Evolutionary conservation across 2,797 vertebrate genomes (phyloP).

Genomic region (Morelia viridis): DNA sequence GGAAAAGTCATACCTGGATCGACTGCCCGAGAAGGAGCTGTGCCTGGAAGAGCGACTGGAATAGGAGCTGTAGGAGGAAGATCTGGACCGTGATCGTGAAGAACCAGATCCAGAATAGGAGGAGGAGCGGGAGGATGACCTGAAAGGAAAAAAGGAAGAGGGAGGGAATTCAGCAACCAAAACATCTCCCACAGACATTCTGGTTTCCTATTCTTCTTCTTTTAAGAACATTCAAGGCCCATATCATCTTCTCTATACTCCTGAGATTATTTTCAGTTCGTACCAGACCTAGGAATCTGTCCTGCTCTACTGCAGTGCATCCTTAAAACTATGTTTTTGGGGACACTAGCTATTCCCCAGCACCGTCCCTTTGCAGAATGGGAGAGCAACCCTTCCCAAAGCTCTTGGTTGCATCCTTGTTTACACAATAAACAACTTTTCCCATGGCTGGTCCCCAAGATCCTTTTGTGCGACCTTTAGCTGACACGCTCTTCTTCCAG

Average conservation of each 20-base stretch:
- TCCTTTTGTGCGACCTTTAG: background rate
- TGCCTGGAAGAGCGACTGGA: conserved; percentile 94
- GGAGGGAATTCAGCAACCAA: too few species aligned
- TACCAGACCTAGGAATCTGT: too few species aligned
- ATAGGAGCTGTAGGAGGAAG: conserved; percentile 94
- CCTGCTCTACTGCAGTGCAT: background rate
- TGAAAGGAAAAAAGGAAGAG: conserved; percentile 55
- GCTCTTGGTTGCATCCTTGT: background rate
- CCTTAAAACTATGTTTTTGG: too few species aligned
- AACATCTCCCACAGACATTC: background rate
- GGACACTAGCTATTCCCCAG: too few species aligned
- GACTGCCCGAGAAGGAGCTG: conserved; percentile 95
- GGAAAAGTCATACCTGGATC: conserved; percentile 80
- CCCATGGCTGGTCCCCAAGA: background rate
- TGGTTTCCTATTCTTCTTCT: background rate
- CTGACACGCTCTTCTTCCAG: background rate
- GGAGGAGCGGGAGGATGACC: conserved; percentile 93
- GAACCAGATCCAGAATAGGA: conserved; percentile 96
- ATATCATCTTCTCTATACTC: background rate
- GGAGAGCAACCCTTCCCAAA: background rate
- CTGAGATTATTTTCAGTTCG: background rate
- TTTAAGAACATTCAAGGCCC: background rate
- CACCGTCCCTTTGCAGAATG: background rate
- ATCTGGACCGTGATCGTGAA: conserved; percentile 82
- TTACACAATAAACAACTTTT: too few species aligned